phyloP scores from a whole-genome alignment of 2,797 vertebrate species.

The Darevskia nairensis region DNA sequence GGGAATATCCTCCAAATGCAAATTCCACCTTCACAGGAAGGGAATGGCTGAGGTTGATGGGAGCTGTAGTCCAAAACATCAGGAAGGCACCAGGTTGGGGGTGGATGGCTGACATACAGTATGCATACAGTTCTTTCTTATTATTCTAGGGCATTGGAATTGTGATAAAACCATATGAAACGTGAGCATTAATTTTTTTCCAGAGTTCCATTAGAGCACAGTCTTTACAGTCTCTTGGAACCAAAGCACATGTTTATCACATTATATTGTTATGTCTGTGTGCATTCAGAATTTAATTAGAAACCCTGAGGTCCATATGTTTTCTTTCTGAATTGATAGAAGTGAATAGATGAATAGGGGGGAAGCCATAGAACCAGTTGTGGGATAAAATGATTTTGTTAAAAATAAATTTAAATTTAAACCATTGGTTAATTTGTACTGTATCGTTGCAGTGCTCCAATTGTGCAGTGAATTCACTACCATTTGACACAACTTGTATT shows the following conservation, averaged over 20 bases:
- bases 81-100: not conserved
- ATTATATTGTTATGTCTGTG: not conserved
- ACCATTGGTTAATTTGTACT: not conserved
- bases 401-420: not conserved
- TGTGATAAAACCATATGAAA: not conserved
- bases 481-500: not conserved
- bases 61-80: no score
- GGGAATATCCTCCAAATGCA: not conserved
- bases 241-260: not conserved
- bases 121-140: not conserved
- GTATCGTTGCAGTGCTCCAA: not conserved
- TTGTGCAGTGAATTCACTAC: not conserved
- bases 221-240: not conserved
- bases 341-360: not conserved
- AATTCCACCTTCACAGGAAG: not conserved
- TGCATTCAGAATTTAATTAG: conserved; percentile 3
- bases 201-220: not conserved
- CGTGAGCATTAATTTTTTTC: not conserved
- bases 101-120: no score
- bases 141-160: not conserved
- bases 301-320: not conserved
- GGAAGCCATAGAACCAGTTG: not conserved
- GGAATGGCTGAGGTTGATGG: no score
- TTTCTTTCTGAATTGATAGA: not conserved
- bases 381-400: not conserved